These are phyloP conservation scores for Notodonta ziczac DNA, from an alignment of 2,888 invertebrate species.

Conservation along the genomic window DNA sequence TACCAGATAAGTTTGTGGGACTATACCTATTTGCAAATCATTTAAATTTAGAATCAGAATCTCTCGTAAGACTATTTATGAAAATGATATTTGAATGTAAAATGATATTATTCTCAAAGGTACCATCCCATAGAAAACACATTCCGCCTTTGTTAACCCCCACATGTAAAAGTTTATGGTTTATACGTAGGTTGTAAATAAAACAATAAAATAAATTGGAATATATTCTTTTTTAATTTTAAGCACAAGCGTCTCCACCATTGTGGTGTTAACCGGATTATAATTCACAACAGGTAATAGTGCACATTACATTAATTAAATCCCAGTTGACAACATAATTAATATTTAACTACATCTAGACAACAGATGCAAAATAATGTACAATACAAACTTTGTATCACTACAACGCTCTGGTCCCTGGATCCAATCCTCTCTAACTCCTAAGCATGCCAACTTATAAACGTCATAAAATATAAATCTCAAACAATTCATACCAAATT, in stretches of 20 bases:
- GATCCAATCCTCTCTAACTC: slow-evolving; percentile 38
- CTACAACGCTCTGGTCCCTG: slow-evolving; percentile 71
- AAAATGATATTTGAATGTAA: no score
- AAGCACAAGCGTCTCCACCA: slow-evolving; percentile 76
- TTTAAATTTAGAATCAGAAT: no score
- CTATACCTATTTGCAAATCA: no score
- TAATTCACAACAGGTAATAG: slow-evolving; percentile 61
- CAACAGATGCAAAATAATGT: slow-evolving; percentile 53
- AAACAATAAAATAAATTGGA: slow-evolving; percentile 60
- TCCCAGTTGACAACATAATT: slow-evolving; percentile 69
- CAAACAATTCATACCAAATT: slow-evolving; percentile 17
- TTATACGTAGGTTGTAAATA: slow-evolving; percentile 39
- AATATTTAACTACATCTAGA: slow-evolving; percentile 50
- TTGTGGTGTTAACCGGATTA: slow-evolving; percentile 45
- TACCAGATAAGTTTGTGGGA: no score
- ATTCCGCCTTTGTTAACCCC: not conserved
- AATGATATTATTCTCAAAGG: no score
- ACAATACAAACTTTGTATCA: slow-evolving; percentile 40
- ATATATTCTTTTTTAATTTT: slow-evolving; percentile 66
- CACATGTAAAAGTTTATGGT: not conserved
- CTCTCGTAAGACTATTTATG: no score
- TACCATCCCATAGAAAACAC: not conserved
- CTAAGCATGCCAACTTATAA: slow-evolving; percentile 55
- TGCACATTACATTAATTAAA: slow-evolving; percentile 67
- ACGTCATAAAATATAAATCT: slow-evolving; percentile 36